Conservation (phyloP, 2,113 vertebrate genomes). For the Lepisosteus oculatus region DNA sequence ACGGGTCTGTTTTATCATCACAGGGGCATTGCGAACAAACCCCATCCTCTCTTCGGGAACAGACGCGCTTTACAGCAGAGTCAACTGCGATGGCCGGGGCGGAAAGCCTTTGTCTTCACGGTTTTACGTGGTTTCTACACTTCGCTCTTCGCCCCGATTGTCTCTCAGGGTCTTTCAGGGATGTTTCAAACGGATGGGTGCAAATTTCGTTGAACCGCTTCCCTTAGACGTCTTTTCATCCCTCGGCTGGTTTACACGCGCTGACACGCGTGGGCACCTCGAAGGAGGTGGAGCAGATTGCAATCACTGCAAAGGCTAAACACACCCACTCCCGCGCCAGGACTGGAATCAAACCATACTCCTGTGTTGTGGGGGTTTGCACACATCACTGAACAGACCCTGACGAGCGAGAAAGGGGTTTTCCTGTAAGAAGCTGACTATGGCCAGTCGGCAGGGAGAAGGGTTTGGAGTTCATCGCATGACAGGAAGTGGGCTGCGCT, state of each 20-base stretch:
- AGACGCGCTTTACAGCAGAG: slow-evolving; percentile 62
- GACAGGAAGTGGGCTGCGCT: too few species aligned
- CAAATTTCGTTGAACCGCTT: background rate
- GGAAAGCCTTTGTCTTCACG: slow-evolving; percentile 59
- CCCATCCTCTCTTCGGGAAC: slow-evolving; percentile 48
- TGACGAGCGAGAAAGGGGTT: too few species aligned
- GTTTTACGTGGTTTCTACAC: slow-evolving; percentile 43
- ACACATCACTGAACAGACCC: too few species aligned
- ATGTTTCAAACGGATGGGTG: slow-evolving; percentile 28
- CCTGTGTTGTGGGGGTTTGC: too few species aligned
- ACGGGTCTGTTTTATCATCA: slow-evolving; percentile 38
- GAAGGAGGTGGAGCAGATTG: too few species aligned
- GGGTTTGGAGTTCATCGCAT: too few species aligned
- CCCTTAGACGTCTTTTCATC: slow-evolving; percentile 33
- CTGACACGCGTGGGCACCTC: slow-evolving; percentile 5
- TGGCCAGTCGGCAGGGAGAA: too few species aligned
- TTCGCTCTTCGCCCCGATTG: slow-evolving; percentile 32
- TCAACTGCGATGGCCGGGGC: slow-evolving; percentile 48
- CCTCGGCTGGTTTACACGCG: slow-evolving; percentile 55
- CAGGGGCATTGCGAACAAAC: slow-evolving; percentile 20
- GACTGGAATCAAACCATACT: too few species aligned
- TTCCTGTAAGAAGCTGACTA: too few species aligned
- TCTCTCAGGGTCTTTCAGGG: slow-evolving; percentile 22
- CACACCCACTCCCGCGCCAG: too few species aligned
- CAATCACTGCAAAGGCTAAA: too few species aligned